phyloP scores from a whole-genome alignment of 2,797 vertebrate genomes.

The Phataginus tricuspis region DNA sequence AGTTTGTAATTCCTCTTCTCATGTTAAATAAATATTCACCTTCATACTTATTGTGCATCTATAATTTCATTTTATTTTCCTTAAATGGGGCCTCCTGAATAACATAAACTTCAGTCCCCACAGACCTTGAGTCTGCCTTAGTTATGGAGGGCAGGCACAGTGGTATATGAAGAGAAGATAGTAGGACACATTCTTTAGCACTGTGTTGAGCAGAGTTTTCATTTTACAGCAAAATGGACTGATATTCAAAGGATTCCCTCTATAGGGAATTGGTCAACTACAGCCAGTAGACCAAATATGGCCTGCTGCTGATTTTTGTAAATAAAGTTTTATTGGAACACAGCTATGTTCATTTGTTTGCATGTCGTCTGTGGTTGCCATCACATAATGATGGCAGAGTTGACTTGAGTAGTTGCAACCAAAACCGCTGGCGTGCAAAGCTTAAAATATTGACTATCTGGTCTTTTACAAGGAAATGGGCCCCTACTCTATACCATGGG shows the following conservation, averaged over 20 bases:
- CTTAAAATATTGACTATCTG: neutral
- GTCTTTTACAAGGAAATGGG: neutral
- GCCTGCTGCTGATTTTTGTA: neutral
- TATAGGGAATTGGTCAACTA: neutral
- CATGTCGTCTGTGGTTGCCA: neutral
- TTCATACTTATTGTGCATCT: neutral
- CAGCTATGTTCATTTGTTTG: neutral
- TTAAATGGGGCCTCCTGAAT: neutral
- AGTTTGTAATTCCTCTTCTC: neutral
- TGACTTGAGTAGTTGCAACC: neutral
- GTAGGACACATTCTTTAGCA: neutral
- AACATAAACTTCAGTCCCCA: neutral
- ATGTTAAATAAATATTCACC: neutral
- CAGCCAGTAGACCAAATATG: no score
- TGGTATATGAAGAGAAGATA: neutral
- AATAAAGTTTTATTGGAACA: conserved; percentile 53
- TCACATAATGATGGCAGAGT: no score
- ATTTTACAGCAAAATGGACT: neutral
- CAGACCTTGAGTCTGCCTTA: neutral
- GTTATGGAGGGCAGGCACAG: fast-evolving
- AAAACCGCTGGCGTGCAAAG: neutral
- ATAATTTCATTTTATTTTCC: conserved; percentile 10
- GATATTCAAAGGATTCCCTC: neutral
- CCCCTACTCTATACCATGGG: neutral
- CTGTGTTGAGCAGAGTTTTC: neutral